A percentile compares a stretch with the other conserved stretches of the same genome.
phyloP scores from a whole-genome alignment of 2,113 vertebrate species.

The Scatophagus argus region DNA sequence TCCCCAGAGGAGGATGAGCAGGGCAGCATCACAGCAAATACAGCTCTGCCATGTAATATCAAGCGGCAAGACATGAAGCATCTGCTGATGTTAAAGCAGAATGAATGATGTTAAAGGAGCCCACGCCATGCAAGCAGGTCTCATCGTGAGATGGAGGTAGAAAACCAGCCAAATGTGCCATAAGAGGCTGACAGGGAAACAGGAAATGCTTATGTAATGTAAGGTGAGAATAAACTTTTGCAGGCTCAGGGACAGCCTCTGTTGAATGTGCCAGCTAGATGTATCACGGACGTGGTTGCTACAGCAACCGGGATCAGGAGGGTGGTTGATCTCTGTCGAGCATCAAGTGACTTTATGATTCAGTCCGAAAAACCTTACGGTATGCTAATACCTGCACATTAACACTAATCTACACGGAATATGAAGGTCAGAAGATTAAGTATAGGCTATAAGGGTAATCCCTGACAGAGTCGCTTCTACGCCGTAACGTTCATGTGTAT shows the following conservation, averaged over 20 bases:
- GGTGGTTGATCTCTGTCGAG: constrained; percentile 50
- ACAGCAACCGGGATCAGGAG: constrained; percentile 67
- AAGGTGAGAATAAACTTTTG: constrained; percentile 33
- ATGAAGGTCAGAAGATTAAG: constrained; percentile 3
- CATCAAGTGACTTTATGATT: constrained; percentile 73
- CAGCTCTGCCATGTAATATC: neutral
- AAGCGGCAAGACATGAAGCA: no score
- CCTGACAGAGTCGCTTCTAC: neutral
- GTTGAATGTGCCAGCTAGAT: constrained; percentile 28
- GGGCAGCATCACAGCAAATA: neutral
- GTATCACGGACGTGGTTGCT: constrained; percentile 67
- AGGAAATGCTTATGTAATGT: neutral
- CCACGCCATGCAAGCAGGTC: neutral
- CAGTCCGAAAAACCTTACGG: constrained; percentile 4
- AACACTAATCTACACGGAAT: neutral
- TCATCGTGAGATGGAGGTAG: neutral
- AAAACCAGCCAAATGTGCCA: no score
- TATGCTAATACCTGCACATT: neutral
- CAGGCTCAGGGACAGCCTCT: constrained; percentile 2
- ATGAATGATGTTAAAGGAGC: neutral
- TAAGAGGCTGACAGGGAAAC: neutral
- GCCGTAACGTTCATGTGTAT: neutral
- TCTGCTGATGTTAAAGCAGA: neutral
- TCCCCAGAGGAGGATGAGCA: neutral
- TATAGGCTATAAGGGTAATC: neutral